Evolutionary conservation across 30 jellyfish, hydroid and myxozoan genomes (phyloP).

Genomic region (Aurelia aurita): DNA sequence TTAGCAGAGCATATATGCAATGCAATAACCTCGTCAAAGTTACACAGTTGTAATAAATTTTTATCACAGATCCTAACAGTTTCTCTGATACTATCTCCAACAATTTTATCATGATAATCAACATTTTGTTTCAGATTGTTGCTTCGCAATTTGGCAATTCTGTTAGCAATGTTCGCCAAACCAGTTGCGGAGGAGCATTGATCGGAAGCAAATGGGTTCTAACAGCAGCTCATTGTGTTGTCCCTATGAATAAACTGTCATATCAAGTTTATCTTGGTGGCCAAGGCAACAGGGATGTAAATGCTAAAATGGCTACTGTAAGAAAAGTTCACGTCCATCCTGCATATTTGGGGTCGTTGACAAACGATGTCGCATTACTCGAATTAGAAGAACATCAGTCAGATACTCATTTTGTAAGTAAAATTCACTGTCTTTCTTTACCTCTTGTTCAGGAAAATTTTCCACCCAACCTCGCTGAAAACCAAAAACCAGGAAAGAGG

Average conservation of each 20-base stretch:
- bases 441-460: background rate
- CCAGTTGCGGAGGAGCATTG: constrained; percentile 77
- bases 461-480: background rate
- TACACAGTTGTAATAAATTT: too few species aligned
- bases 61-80: too few species aligned
- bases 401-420: constrained; percentile 29
- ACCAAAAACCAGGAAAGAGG: background rate
- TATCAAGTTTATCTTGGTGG: constrained; percentile 68
- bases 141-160: background rate
- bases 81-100: too few species aligned
- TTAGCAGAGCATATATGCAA: too few species aligned
- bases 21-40: too few species aligned
- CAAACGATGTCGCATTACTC: constrained; percentile 63
- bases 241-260: constrained; percentile 16
- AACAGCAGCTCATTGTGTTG: constrained; percentile 80
- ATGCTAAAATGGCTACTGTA: constrained; percentile 28
- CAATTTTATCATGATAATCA: background rate
- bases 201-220: constrained; percentile 70
- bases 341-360: constrained; percentile 52
- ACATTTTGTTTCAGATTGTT: constrained; percentile 1
- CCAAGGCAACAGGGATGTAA: constrained; percentile 45
- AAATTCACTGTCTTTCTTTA: background rate
- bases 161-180: constrained; percentile 15
- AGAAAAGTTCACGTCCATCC: constrained; percentile 50
- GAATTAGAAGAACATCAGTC: constrained; percentile 17